Conservation (phyloP, 2,888 invertebrate genomes). For the Celastrina argiolus region DNA sequence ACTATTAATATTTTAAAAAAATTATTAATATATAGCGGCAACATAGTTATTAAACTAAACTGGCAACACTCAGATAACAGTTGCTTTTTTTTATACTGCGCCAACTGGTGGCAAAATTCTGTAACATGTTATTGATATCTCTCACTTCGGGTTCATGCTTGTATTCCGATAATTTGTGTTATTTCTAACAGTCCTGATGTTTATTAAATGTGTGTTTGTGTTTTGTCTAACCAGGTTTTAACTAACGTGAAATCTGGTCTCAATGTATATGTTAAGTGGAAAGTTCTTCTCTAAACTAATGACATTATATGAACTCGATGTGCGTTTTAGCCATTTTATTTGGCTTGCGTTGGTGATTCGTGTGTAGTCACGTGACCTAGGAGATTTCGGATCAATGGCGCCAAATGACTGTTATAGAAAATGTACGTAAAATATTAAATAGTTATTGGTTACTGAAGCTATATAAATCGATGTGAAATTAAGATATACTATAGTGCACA, state of each 20-base stretch:
- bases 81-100: conserved; percentile 43
- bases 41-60: conserved; percentile 30
- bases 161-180: conserved; percentile 64
- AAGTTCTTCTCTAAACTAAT: conserved; percentile 70
- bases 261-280: conserved; percentile 64
- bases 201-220: conserved; percentile 64
- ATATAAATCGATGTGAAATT: conserved; percentile 41
- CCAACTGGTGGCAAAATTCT: conserved; percentile 59
- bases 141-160: conserved; percentile 62
- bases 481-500: conserved; percentile 36
- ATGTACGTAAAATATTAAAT: conserved; percentile 63
- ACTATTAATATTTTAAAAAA: neutral
- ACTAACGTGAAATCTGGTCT: conserved; percentile 53
- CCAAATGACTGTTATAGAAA: conserved; percentile 75
- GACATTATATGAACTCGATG: conserved; percentile 75
- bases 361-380: conserved; percentile 77
- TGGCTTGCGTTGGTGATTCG: conserved; percentile 78
- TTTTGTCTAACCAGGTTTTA: conserved; percentile 47
- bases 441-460: conserved; percentile 41
- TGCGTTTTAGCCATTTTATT: conserved; percentile 78
- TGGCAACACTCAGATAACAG: conserved; percentile 36
- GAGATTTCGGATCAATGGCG: conserved; percentile 77
- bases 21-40: no score
- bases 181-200: conserved; percentile 56
- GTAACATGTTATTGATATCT: conserved; percentile 75